Base-by-base conservation (phyloP, 1,140 invertebrate species). In the Bombus vancouverensis region DNA sequence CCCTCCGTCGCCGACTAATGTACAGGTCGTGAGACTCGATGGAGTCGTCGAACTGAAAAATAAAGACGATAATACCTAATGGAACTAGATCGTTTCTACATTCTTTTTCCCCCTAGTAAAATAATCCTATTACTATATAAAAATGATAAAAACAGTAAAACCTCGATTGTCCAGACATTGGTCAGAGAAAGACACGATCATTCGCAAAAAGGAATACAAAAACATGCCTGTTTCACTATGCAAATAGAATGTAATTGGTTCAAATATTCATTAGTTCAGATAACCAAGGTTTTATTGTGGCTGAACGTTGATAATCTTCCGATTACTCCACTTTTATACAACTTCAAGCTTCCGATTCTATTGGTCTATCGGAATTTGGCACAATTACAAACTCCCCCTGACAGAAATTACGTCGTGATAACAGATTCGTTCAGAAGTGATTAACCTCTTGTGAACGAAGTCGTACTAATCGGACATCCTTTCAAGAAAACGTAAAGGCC, bases 21-120 rank as follows among this genome's bases (percentile, higher is more conserved):
- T 88, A 90, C 77, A 77, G 85, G 87, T 81, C 80, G 83, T 82
- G 75, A 76, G 18, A 42, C 44, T 82, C 86, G 88, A 90, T 77
- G 73, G 81, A 85, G 34, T 79, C 42, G 75, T 88, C 82, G 89
- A 90, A 90, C 85, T 88, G 89, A 83, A 77, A 90, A 90, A 90
- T 90, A 90, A 90, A 90, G 34, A 53, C 88, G 53, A 88, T 62
- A 79, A 89, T 89, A 87, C 65, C 32, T 68, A 89, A 87, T 70
- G 47, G 18, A 79, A 8, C 12, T n/a, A 1, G 12, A 34, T 22
- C 15, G 42, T 39, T 77, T 53, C 22, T 83, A 44, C 32, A 44
- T 6, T 59, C 22, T 32, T 32, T n/a, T 39, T 22, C 34, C 66
- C 39, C 75, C 53, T n/a, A 13, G 25, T 2, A 10, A 12, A 44